phyloP scores from a whole-genome alignment of 2,797 vertebrate genomes.

The Malurus splendens region DNA sequence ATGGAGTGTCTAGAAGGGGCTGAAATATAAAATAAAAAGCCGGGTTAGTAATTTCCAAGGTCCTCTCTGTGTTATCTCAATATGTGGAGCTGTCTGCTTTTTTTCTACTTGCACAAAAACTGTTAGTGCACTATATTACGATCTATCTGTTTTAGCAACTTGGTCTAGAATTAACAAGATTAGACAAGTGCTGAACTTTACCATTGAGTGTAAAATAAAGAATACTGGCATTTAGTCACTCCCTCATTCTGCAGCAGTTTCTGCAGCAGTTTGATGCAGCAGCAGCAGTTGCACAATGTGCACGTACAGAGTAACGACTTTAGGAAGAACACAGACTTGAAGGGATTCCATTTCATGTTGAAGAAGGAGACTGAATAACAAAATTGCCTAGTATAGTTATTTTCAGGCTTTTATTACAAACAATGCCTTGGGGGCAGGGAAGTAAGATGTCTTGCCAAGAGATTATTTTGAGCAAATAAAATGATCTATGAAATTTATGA shows the following conservation, averaged over 20 bases:
- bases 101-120: not conserved
- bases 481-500: conserved; percentile 30
- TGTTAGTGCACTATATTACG: not conserved
- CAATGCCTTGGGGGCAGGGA: conserved; percentile 17
- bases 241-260: not conserved
- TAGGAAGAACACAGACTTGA: not conserved
- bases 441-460: conserved; percentile 41
- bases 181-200: not conserved
- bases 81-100: not conserved
- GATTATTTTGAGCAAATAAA: conserved; percentile 56
- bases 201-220: not conserved
- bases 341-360: conserved; percentile 6
- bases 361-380: conserved; percentile 15
- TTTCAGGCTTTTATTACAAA: conserved; percentile 35
- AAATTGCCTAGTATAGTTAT: conserved; percentile 28
- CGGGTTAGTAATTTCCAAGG: not conserved
- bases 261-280: not conserved
- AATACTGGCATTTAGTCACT: not conserved
- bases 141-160: not conserved
- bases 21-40: not conserved
- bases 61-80: not conserved
- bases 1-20: not conserved
- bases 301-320: not conserved
- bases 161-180: not conserved
- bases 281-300: not conserved